A percentile compares a stretch with the other conserved stretches of the same genome.
These are phyloP conservation scores for Ceratina japonica DNA, from an alignment of 1,140 invertebrate species.

Conservation along the genomic window DNA sequence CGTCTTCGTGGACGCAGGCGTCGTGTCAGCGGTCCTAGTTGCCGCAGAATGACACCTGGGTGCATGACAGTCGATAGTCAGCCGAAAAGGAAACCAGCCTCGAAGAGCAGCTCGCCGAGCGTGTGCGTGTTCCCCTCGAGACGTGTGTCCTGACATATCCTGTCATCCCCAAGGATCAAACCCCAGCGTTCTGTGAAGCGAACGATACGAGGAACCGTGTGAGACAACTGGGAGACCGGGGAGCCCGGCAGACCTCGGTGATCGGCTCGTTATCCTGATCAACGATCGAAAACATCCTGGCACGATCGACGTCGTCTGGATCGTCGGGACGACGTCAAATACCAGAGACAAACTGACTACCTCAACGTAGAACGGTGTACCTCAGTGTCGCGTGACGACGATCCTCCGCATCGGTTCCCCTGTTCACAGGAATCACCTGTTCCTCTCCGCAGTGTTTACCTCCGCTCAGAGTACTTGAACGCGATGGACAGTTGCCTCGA, in stretches of 20 bases:
- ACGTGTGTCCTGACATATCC: slow-evolving; percentile 26
- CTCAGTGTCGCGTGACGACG: neutral
- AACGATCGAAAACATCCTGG: slow-evolving; percentile 36
- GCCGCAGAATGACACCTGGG: slow-evolving; percentile 43
- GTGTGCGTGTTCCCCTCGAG: slow-evolving; percentile 52
- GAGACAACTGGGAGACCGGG: no score
- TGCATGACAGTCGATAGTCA: slow-evolving; percentile 59
- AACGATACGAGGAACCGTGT: neutral
- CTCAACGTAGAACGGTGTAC: neutral
- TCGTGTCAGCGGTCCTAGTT: slow-evolving; percentile 54
- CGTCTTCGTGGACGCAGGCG: slow-evolving; percentile 58
- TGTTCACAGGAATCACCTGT: slow-evolving; percentile 25
- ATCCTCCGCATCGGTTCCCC: neutral
- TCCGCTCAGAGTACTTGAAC: slow-evolving; percentile 24
- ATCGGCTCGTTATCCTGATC: slow-evolving; percentile 37
- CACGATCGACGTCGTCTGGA: neutral
- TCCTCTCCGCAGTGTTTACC: slow-evolving; percentile 34
- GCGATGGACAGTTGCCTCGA: neutral
- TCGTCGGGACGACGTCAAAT: no score
- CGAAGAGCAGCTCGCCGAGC: slow-evolving; percentile 47
- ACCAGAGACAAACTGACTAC: no score
- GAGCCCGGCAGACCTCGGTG: neutral
- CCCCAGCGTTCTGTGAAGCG: neutral
- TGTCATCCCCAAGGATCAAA: neutral
- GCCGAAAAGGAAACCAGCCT: slow-evolving; percentile 51